A percentile compares a stretch with the other conserved stretches of the same genome.
Evolutionary conservation across 2,888 invertebrate genomes (phyloP).

Genomic region (Diaprepes abbreviatus): DNA sequence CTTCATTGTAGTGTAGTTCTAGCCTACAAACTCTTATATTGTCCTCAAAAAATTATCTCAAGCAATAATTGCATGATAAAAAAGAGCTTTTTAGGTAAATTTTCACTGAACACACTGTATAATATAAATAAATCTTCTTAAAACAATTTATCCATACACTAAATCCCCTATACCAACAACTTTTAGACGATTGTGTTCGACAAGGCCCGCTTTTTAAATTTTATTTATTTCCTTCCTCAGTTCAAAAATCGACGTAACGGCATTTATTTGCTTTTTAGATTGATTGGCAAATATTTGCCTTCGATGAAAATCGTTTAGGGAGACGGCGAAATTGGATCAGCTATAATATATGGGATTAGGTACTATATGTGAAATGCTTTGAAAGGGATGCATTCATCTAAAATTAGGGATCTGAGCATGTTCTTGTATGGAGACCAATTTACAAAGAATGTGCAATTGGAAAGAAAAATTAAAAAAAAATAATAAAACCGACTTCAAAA

Average conservation of each 20-base stretch:
- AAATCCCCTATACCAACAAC: background rate
- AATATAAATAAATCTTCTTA: no score
- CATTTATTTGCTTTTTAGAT: slow-evolving; percentile 48
- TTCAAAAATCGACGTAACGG: slow-evolving; percentile 12
- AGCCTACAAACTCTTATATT: no score
- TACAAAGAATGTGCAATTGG: no score
- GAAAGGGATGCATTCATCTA: background rate
- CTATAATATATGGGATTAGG: slow-evolving; percentile 19
- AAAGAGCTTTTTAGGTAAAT: no score
- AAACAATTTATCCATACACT: background rate
- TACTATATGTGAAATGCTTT: background rate
- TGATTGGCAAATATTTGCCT: slow-evolving; percentile 49
- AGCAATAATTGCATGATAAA: no score
- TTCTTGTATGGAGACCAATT: no score
- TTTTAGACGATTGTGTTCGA: slow-evolving; percentile 16
- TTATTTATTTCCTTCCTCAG: slow-evolving; percentile 10
- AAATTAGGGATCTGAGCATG: background rate
- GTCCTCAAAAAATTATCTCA: no score
- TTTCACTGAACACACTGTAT: no score
- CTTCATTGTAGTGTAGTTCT: no score
- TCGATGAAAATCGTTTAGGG: slow-evolving; percentile 42
- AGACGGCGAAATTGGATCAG: slow-evolving; percentile 35
- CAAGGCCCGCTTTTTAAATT: slow-evolving; percentile 27
- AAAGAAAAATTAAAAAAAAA: no score
- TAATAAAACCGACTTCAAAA: no score